Conservation (phyloP, 2,888 invertebrate species). For the Drosophila borealis region DNA sequence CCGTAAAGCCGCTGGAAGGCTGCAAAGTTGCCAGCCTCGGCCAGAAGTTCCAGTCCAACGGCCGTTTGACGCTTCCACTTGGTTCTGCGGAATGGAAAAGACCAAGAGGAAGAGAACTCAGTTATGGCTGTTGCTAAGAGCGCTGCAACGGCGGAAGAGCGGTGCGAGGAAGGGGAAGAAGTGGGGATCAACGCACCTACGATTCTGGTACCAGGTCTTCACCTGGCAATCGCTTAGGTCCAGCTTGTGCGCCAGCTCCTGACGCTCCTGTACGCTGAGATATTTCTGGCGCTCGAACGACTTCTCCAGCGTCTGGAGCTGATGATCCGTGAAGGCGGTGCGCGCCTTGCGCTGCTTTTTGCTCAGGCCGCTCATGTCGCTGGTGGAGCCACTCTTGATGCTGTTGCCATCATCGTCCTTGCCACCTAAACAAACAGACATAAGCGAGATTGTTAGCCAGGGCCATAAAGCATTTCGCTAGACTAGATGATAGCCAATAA, state of each 20-base stretch:
- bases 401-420: constrained; percentile 91
- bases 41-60: constrained; percentile 97
- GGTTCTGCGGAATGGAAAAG: constrained; percentile 87
- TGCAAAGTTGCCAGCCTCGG: constrained; percentile 98
- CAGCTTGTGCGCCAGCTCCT: constrained; percentile 98
- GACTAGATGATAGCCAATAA: neutral
- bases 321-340: constrained; percentile 99
- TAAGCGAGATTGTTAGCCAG: neutral
- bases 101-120: neutral
- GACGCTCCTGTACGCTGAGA: constrained; percentile 97
- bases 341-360: constrained; percentile 98
- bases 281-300: constrained; percentile 99
- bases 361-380: constrained; percentile 86
- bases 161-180: neutral
- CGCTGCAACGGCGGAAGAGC: neutral
- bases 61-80: constrained; percentile 99
- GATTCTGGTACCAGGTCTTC: constrained; percentile 99
- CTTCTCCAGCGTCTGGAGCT: constrained; percentile 97
- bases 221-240: constrained; percentile 99
- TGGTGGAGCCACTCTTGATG: constrained; percentile 85
- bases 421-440: constrained; percentile 87
- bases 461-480: neutral
- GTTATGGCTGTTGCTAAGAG: neutral
- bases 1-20: constrained; percentile 98
- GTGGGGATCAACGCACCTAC: constrained; percentile 89